phyloP scores from a whole-genome alignment of 2,888 invertebrate species.

The Ecdyonurus torrentis region DNA sequence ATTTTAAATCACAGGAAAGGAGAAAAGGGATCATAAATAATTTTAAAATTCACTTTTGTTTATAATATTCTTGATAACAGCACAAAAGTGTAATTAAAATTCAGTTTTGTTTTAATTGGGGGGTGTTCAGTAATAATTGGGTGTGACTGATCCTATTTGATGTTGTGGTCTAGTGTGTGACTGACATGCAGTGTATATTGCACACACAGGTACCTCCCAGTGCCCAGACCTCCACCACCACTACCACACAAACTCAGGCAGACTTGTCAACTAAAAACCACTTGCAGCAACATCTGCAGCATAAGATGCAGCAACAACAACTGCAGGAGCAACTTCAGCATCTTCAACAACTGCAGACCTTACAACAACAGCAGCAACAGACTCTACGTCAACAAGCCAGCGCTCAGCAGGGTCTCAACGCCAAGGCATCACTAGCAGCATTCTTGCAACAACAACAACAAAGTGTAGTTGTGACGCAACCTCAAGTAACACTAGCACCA shows the following conservation, averaged over 20 bases:
- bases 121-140: too few species aligned
- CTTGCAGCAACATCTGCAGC: constrained; percentile 48
- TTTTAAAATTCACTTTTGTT: too few species aligned
- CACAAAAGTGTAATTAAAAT: too few species aligned
- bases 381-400: constrained; percentile 33
- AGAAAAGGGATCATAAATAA: too few species aligned
- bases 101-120: too few species aligned
- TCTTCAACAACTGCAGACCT: constrained; percentile 22
- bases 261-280: background rate
- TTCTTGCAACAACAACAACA: constrained; percentile 25
- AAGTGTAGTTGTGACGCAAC: background rate
- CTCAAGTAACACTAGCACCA: constrained; percentile 3
- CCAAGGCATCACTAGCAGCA: constrained; percentile 31
- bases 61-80: too few species aligned
- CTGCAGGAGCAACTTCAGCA: constrained; percentile 25
- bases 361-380: constrained; percentile 20
- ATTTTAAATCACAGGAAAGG: too few species aligned
- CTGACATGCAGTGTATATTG: too few species aligned
- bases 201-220: too few species aligned
- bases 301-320: constrained; percentile 45
- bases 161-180: too few species aligned
- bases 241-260: background rate
- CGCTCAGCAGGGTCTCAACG: constrained; percentile 22
- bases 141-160: too few species aligned
- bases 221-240: too few species aligned